These are phyloP conservation scores for Galleria mellonella DNA, from an alignment of 1,140 invertebrate species.

Conservation along the genomic window DNA sequence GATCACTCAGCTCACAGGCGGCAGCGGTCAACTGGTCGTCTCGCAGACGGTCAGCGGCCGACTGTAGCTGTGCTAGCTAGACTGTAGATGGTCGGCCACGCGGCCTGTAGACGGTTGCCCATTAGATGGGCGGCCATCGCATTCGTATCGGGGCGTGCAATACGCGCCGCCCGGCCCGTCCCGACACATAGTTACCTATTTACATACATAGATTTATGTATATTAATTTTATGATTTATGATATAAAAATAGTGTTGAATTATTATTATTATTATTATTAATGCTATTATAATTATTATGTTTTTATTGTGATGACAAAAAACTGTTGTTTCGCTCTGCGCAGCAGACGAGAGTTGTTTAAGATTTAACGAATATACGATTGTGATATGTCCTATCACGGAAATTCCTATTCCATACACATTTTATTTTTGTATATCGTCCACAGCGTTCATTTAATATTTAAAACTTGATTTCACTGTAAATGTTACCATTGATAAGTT, in stretches of 20 bases:
- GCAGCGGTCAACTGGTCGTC: too few relatives aligned
- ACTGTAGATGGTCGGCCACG: neutral
- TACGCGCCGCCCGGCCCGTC: constrained; percentile 24
- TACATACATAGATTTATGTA: constrained; percentile 38
- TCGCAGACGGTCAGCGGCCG: neutral
- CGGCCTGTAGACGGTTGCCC: too few relatives aligned
- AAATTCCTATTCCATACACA: constrained; percentile 63
- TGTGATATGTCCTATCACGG: constrained; percentile 65
- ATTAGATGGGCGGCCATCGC: too few relatives aligned
- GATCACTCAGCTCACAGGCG: too few relatives aligned
- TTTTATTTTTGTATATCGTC: constrained; percentile 59
- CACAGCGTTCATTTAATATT: constrained; percentile 32
- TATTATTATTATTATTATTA: constrained; percentile 14
- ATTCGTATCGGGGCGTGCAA: constrained; percentile 4
- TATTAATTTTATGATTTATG: constrained; percentile 39
- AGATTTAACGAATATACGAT: constrained; percentile 37
- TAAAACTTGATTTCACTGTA: constrained; percentile 64
- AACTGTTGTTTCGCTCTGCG: constrained; percentile 24
- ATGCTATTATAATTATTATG: constrained; percentile 29
- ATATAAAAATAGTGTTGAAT: constrained; percentile 21
- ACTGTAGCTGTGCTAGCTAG: neutral
- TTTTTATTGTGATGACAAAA: constrained; percentile 28
- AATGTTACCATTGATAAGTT: constrained; percentile 73
- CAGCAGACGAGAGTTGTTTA: constrained; percentile 37
- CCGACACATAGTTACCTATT: constrained; percentile 42